Base-by-base conservation (phyloP, 2,113 vertebrate genomes). In the Crotalus horridus region DNA sequence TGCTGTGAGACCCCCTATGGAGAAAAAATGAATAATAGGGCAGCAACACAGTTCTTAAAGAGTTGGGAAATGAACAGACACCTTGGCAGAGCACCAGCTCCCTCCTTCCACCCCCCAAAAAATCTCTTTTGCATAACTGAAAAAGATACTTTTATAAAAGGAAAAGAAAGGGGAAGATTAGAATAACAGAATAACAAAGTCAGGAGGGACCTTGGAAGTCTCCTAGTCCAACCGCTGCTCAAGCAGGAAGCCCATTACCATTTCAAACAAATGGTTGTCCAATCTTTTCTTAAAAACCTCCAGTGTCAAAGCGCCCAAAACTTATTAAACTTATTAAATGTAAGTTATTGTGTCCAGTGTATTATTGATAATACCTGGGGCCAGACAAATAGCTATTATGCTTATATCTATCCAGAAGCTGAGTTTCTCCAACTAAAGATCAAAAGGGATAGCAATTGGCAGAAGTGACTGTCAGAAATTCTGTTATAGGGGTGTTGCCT, bases 1-100 rank as follows among this genome's bases (percentile, higher is more conserved):
- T 89, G 39, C 94, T 96, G 93, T 89, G 94, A 69, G 91, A 26
- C 91, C 58, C 69, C n/a, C 43, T 87, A 88, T 90, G 89, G 92
- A 89, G 48, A 58, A 92, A 74, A 74, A 92, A 39, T 88, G 95
- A 91, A 94, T 61, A 46, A 92, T 43, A 93, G 86, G 95, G 92
- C 59, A 92, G 21, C 89, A 21, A 9, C 51, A 0, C 0, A 92
- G 8, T 33, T 89, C 48, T 51, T 87, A 43, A 81, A 87, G 24
- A 92, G 13, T 43, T 93, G 56, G 87, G 74, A 4, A 92, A 94
- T 94, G 94, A 93, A 85, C 93, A 96, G 94, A 92, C 90, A 96
- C 87, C 93, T 94, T 29, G 88, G 64, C n/a, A 95, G 89, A 88
- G 91, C 12, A 85, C 54, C 92, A 96, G 33, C 4, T 93, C 59